A percentile compares a stretch with the other conserved stretches of the same genome.
Evolutionary conservation across 1,140 invertebrate genomes (phyloP).

Genomic region (Adelges cooleyi): DNA sequence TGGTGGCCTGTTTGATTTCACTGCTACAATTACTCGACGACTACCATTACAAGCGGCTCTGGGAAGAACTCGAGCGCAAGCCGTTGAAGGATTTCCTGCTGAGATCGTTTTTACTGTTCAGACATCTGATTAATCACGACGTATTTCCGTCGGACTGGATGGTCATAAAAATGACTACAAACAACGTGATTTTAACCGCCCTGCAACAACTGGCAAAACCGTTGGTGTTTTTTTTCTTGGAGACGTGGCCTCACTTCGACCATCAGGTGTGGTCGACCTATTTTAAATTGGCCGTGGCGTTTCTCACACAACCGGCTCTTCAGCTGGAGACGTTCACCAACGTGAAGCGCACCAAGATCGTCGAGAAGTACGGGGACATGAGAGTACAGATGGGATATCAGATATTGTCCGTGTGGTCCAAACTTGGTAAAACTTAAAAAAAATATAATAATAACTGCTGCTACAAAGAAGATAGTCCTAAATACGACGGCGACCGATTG

Average conservation of each 20-base stretch:
- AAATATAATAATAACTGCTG: too few relatives aligned
- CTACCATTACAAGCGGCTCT: slow-evolving; percentile 74
- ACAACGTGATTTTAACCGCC: slow-evolving; percentile 74
- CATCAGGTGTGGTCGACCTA: slow-evolving; percentile 72
- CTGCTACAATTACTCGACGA: slow-evolving; percentile 75
- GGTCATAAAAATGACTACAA: slow-evolving; percentile 81
- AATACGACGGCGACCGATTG: too few relatives aligned
- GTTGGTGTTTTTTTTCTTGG: slow-evolving; percentile 71
- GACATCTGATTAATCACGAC: slow-evolving; percentile 66
- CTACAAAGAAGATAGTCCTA: too few relatives aligned
- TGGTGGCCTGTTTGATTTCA: slow-evolving; percentile 76
- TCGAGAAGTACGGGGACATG: slow-evolving; percentile 81
- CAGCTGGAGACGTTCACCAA: slow-evolving; percentile 75
- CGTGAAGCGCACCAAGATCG: slow-evolving; percentile 62
- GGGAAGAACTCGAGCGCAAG: slow-evolving; percentile 67
- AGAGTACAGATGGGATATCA: slow-evolving; percentile 85
- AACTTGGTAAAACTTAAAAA: slow-evolving; percentile 51
- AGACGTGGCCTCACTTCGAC: slow-evolving; percentile 51
- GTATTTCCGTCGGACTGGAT: slow-evolving; percentile 89
- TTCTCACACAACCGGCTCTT: slow-evolving; percentile 73
- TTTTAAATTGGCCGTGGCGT: slow-evolving; percentile 76
- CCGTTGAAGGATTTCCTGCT: slow-evolving; percentile 81
- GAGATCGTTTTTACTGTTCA: slow-evolving; percentile 75
- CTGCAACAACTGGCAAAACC: slow-evolving; percentile 79
- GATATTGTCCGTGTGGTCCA: slow-evolving; percentile 87